Percentiles rank a stretch among this genome's conserved stretches.
phyloP scores from a whole-genome alignment of 2,113 vertebrate genomes.

The Kobus ellipsiprymnus region DNA sequence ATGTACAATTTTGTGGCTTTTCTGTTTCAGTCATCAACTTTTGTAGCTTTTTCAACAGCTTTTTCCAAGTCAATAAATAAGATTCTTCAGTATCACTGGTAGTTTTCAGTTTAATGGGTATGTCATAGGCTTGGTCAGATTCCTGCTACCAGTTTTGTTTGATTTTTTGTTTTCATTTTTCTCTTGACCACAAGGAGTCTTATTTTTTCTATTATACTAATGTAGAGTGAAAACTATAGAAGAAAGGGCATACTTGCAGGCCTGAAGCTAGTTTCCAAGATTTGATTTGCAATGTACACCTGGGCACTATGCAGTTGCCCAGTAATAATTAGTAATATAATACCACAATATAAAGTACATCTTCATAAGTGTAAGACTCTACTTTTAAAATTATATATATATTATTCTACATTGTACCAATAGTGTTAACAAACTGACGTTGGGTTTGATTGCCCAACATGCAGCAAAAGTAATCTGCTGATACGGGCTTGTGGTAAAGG shows the following conservation, averaged over 20 bases:
- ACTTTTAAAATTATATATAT: neutral
- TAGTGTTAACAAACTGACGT: neutral
- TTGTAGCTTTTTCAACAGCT: neutral
- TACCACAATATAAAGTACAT: neutral
- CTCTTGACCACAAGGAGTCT: neutral
- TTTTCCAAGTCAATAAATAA: neutral
- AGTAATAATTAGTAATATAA: neutral
- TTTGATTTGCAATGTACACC: neutral
- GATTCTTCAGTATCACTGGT: neutral
- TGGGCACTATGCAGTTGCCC: neutral
- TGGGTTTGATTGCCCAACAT: neutral
- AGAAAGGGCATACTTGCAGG: neutral
- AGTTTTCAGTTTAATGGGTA: neutral
- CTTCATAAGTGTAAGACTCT: neutral
- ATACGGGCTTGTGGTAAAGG: neutral
- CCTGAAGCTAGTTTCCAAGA: neutral
- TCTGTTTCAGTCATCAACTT: neutral
- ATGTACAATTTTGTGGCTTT: neutral
- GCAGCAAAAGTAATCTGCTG: neutral
- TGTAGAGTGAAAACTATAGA: neutral
- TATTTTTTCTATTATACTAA: neutral
- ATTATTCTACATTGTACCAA: neutral
- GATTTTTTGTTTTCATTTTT: neutral
- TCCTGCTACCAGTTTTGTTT: neutral
- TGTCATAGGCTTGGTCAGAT: neutral